phyloP scores from a whole-genome alignment of 2,113 vertebrate genomes.

The Leptosomus discolor region DNA sequence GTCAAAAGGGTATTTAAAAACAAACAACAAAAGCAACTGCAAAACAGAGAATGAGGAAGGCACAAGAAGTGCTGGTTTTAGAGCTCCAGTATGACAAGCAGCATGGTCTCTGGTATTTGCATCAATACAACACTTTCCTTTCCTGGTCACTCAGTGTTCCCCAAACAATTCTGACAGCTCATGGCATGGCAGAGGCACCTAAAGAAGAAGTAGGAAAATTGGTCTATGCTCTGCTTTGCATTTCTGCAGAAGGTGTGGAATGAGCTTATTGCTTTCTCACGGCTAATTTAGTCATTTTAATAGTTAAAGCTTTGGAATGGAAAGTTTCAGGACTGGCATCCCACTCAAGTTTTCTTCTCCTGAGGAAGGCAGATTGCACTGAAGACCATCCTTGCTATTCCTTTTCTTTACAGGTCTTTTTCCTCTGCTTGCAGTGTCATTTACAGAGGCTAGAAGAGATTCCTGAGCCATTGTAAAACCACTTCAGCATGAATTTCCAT shows the following conservation, averaged over 20 bases:
- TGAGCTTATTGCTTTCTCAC: not conserved
- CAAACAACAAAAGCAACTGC: slow-evolving; percentile 2
- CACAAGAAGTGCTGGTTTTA: not conserved
- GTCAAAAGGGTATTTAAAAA: slow-evolving; percentile 21
- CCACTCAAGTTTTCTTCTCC: not conserved
- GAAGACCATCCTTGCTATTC: not conserved
- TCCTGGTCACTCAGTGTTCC: not conserved
- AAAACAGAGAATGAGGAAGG: not conserved
- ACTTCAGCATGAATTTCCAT: not conserved
- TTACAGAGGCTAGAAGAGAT: not conserved
- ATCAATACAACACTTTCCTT: not conserved
- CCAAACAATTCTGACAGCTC: not conserved
- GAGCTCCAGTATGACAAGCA: not conserved
- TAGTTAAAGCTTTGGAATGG: not conserved
- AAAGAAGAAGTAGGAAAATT: not conserved
- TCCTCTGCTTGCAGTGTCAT: not conserved
- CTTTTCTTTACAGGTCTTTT: not conserved
- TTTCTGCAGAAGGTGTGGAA: not conserved
- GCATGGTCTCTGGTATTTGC: not conserved
- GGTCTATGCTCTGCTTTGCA: not conserved
- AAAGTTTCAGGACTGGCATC: not conserved
- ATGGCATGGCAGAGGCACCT: not conserved
- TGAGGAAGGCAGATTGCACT: not conserved
- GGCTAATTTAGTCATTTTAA: not conserved
- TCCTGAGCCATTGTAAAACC: not conserved